Base-by-base conservation (phyloP, 2,113 vertebrate species). In the Antidorcas marsupialis region DNA sequence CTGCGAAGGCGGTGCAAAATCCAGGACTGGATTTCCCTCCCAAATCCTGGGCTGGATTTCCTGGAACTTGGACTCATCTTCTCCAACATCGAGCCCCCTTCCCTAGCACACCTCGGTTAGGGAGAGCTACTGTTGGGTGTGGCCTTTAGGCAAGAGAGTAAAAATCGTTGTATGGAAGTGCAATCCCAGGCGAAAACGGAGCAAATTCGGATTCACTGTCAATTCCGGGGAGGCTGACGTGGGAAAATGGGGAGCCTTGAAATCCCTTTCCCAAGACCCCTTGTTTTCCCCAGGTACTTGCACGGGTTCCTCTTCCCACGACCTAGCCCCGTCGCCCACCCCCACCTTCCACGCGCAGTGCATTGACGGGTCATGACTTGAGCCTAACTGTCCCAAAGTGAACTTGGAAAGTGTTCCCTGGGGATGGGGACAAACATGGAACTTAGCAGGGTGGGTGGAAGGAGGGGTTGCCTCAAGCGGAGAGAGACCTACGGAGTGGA, bases 31-130 rank as follows among this genome's bases (percentile, higher is more conserved):
- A 98, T 98, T 97, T 94, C 55, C 85, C 95, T 97, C 82, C 91
- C 94, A 98, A 98, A 98, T 87, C 98, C 97, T 91, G 98, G 98
- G 74, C 96, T 98, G 98, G 98, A 98, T 98, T 98, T 93, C 55
- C 86, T 43, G 89, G 96, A 83, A 96, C 82, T 89, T 62, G 98
- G 98, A 98, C 53, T 97, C 91, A 59, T 50, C 81, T 57, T 27
- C 83, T 92, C 53, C 67, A 88, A 74, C 85, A 64, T 36, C 81
- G 6, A 91, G 91, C 88, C 95, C 97, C 95, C 79, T 97, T 89
- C 91, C 89, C 79, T 94, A 3, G 47, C 67, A 39, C 76, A 88
- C 33, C 89, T 64, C 28, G 39, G 43, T 87, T 76, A 76, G 92
- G 45, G 30, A 93, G 39, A 50, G 4, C 17, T 7, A 78, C 79